Base-by-base conservation (phyloP, 2,113 vertebrate species). In the Ibidorhyncha struthersii region DNA sequence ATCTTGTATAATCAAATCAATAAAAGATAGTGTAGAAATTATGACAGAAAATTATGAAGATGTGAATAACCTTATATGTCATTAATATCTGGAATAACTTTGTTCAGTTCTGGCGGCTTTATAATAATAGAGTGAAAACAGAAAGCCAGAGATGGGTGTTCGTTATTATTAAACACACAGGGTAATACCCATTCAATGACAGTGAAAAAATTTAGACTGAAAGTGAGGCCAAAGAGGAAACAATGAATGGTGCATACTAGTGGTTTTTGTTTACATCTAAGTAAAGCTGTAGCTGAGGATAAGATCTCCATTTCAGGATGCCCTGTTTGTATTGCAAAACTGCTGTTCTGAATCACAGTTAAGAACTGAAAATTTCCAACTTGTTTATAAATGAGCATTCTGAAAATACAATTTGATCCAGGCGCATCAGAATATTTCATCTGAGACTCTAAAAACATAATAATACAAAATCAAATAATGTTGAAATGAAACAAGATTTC, bases 401-500 rank as follows among this genome's bases (percentile, higher is more conserved):
- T 94, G 85, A 96, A 95, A 95, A 93, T 47, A 81, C 36, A 78
- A 25, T 65, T 56, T 91, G 78, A 93, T 93, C 79, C 87, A 96
- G 81, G 32, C 8, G 1, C 86, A 96, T 77, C 82, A 86, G 41
- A 80, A 73, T 82, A 92, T 90, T 96, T 94, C 49, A 90, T 83
- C 22, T 62, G 71, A 86, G 71, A 73, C 55, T 92, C 38, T 80
- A 76, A 91, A 96, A 92, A 80, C 79, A 83, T 83, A 93, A 84
- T 74, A 91, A 90, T 63, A 85, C 50, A 95, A 94, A 96, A 96
- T 93, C 73, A 89, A 97, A 95, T 95, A 91, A 96, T 38, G 50
- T 16, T 65, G 83, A 93, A 97, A 93, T 78, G 70, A 95, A 94
- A 79, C 50, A 84, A 83, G 82, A 83, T 95, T 97, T 96, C 77